Evolutionary conservation across 2,888 invertebrate genomes (phyloP), one percentile per base, ranked within the genome.

Genomic region (Isoperla grammatica): DNA sequence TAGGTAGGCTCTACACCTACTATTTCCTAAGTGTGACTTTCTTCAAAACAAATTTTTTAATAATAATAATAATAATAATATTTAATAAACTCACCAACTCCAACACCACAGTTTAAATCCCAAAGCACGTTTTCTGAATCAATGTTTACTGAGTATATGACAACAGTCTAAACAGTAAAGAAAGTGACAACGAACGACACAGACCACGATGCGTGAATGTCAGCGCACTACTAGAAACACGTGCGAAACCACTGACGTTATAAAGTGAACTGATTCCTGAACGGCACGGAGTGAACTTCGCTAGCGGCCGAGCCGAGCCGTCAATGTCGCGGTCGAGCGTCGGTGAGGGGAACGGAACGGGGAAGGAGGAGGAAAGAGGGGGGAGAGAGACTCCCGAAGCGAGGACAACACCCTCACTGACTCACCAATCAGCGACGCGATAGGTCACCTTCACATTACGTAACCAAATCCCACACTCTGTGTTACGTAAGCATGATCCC

Each of bases 391-490:
- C 67, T 70, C 70, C 71, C 68, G 70, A 67, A 69, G 68, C 69
- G 75, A 76, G 75, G 75, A 75, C 75, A 75, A 76, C 76, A 76
- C 76, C 76, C 76, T 75, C 75, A 68, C 72, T 76, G 75, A 76
- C 67, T 76, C 76, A 76, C 75, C 74, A 75, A 75, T 75, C 74
- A 74, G 72, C 73, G 72, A 71, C 70, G 69, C 72, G 74, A 74
- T 76, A 75, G 76, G 76, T 77, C 76, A 76, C 75, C 75, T 77
- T 76, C 74, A 73, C 67, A 70, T 74, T 74, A 74, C 73, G 73
- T 74, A 74, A 75, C 59, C 48, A 37, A 17, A 9, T 37, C 35
- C 29, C 49, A 29, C 22, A 17, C 48, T 29, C 55, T 20, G 11
- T 29, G 55, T 62, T 60, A 57, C 57, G 62, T 62, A 62, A 62